Evolutionary conservation across 2,888 invertebrate genomes (phyloP).

Genomic region (Ferrisia virgata): DNA sequence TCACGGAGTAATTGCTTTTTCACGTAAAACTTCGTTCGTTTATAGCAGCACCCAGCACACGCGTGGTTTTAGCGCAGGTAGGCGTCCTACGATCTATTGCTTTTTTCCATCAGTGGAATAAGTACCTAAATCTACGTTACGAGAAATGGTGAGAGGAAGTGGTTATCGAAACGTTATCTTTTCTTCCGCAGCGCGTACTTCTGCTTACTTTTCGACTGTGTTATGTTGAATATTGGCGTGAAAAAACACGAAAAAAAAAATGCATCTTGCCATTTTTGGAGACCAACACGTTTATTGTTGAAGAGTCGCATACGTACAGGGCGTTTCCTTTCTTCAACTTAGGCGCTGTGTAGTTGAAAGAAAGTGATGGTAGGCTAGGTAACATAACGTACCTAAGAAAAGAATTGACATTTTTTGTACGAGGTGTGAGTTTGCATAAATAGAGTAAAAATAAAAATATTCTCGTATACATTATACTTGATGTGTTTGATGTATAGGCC

Average conservation of each 20-base stretch:
- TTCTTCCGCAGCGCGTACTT: not conserved
- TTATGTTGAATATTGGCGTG: not conserved
- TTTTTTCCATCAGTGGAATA: not conserved
- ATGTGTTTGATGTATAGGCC: no score
- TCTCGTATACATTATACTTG: no score
- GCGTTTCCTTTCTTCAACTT: not conserved
- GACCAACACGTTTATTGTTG: not conserved
- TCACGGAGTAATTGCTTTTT: not conserved
- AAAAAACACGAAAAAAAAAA: not conserved
- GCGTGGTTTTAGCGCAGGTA: not conserved
- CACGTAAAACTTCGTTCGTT: not conserved
- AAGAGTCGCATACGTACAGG: not conserved
- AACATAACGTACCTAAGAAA: not conserved
- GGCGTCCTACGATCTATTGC: not conserved
- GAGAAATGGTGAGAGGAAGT: not conserved
- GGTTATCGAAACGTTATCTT: not conserved
- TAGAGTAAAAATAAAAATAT: not conserved
- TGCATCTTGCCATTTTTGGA: slow-evolving; percentile 4
- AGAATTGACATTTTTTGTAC: slow-evolving; percentile 15
- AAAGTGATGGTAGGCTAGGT: no score
- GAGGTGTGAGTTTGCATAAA: slow-evolving; percentile 14
- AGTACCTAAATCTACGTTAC: no score
- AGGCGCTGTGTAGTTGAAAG: not conserved
- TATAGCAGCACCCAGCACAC: no score
- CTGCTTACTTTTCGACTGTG: not conserved